phyloP scores from a whole-genome alignment of 2,888 invertebrate genomes.

The Ashinkailepas kermadecensis region DNA sequence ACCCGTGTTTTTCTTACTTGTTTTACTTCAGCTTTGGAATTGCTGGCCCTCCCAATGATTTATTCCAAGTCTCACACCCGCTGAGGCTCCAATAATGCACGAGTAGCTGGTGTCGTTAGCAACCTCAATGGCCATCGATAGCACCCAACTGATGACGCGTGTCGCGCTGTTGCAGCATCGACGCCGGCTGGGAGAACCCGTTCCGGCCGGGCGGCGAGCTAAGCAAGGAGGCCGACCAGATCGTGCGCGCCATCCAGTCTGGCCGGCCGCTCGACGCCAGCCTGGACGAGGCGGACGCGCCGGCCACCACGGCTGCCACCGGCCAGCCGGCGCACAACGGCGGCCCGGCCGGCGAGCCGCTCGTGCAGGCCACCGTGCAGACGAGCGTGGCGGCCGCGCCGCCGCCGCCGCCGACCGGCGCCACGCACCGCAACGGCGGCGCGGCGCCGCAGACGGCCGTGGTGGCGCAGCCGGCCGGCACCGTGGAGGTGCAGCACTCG shows the following conservation, averaged over 20 bases:
- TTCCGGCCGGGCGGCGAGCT: constrained; percentile 94
- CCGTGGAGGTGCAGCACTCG: constrained; percentile 62
- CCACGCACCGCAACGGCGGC: neutral
- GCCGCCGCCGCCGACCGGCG: constrained; percentile 20
- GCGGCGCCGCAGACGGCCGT: constrained; percentile 4
- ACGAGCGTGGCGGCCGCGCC: neutral
- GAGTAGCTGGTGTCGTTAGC: no score
- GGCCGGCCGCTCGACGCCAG: constrained; percentile 67
- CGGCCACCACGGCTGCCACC: neutral
- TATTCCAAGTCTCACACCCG: no score
- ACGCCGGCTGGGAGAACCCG: constrained; percentile 83
- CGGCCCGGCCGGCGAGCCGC: constrained; percentile 2
- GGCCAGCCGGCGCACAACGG: neutral
- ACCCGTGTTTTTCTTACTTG: no score
- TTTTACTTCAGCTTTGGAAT: no score
- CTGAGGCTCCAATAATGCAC: no score
- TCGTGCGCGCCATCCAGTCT: constrained; percentile 87
- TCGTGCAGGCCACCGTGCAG: neutral
- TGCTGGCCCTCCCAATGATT: no score
- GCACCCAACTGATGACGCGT: no score
- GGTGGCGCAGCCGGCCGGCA: constrained; percentile 40
- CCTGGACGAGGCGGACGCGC: constrained; percentile 5
- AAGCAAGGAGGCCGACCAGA: constrained; percentile 90
- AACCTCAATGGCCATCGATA: no score
- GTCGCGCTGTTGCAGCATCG: neutral